A percentile compares a stretch with the other conserved stretches of the same genome.
Conservation (phyloP, 2,888 invertebrate species). For the Panopea generosa region DNA sequence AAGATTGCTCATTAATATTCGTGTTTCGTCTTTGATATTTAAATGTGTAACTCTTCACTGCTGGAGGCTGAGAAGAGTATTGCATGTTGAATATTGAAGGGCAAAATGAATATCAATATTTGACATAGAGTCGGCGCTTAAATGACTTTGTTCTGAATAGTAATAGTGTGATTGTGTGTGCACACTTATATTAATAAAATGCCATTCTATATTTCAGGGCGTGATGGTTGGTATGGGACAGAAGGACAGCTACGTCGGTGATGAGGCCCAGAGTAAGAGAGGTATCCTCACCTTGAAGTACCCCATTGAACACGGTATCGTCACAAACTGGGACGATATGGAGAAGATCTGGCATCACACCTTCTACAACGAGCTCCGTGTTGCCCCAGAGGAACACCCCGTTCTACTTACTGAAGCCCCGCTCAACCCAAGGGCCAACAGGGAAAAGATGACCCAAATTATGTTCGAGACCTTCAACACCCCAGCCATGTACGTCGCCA, state of each 20-base stretch:
- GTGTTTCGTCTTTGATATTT: too few species aligned
- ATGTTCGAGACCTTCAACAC: constrained; percentile 89
- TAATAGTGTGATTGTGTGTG: too few species aligned
- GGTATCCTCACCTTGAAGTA: constrained; percentile 82
- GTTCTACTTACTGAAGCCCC: constrained; percentile 93
- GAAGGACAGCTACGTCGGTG: constrained; percentile 74
- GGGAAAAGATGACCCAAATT: constrained; percentile 94
- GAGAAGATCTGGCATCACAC: constrained; percentile 82
- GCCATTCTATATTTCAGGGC: not conserved
- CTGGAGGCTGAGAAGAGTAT: too few species aligned
- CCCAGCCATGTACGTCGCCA: constrained; percentile 96
- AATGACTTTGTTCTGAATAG: too few species aligned
- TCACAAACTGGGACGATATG: constrained; percentile 83
- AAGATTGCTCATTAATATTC: too few species aligned
- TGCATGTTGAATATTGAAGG: too few species aligned
- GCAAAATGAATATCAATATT: too few species aligned
- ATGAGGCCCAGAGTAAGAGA: constrained; percentile 81
- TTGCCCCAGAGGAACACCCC: constrained; percentile 97
- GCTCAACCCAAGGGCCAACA: constrained; percentile 96
- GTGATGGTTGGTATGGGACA: not conserved
- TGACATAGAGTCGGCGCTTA: too few species aligned
- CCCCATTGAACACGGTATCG: constrained; percentile 82
- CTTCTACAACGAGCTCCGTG: constrained; percentile 89
- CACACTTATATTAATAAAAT: too few species aligned
- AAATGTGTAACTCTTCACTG: too few species aligned